Conservation (phyloP, 2,113 vertebrate species). For the Pavo muticus region DNA sequence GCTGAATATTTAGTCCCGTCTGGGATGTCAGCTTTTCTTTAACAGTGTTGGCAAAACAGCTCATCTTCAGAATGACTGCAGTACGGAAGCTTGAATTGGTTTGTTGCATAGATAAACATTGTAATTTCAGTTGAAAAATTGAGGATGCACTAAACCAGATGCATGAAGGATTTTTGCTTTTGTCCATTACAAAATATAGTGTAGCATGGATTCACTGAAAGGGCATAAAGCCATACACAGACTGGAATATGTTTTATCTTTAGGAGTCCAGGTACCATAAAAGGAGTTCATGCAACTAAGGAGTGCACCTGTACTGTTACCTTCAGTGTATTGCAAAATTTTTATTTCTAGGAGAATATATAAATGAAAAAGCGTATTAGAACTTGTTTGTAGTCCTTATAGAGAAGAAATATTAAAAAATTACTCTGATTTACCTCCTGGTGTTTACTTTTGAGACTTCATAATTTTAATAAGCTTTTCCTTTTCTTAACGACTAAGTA, state of each 20-base stretch:
- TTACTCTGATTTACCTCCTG: not conserved
- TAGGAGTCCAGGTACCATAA: not conserved
- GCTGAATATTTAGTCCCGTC: not conserved
- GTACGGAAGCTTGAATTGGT: not conserved
- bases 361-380: not conserved
- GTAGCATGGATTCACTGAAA: not conserved
- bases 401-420: not conserved
- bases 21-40: not conserved
- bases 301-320: not conserved
- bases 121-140: not conserved
- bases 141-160: not conserved
- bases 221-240: not conserved
- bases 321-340: not conserved
- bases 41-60: not conserved
- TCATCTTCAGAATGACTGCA: not conserved
- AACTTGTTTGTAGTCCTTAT: not conserved
- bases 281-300: not conserved
- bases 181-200: not conserved
- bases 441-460: not conserved
- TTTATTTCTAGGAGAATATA: not conserved
- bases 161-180: not conserved
- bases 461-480: not conserved
- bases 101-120: not conserved
- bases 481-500: not conserved
- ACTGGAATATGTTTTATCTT: not conserved